A percentile compares a stretch with the other conserved stretches of the same genome.
Evolutionary conservation across 2,888 invertebrate genomes (phyloP).

Genomic region (Eubasilissa splendida): DNA sequence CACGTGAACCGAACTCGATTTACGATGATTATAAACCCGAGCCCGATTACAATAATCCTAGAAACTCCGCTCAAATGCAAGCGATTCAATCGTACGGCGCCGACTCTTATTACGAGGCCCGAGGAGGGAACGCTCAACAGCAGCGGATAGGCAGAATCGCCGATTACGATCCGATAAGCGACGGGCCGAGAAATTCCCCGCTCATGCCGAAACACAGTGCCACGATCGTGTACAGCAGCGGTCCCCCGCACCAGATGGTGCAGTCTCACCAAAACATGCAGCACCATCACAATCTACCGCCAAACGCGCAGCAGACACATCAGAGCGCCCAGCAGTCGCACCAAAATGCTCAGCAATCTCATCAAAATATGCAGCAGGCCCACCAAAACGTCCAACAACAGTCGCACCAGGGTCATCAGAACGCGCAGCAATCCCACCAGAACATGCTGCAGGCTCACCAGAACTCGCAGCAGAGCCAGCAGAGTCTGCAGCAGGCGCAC

Average conservation of each 20-base stretch:
- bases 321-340: slow-evolving; percentile 60
- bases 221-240: slow-evolving; percentile 86
- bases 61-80: slow-evolving; percentile 35
- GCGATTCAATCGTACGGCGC: slow-evolving; percentile 42
- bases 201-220: slow-evolving; percentile 85
- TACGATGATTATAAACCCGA: slow-evolving; percentile 51
- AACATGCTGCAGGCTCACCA: slow-evolving; percentile 61
- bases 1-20: slow-evolving; percentile 33
- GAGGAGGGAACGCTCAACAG: slow-evolving; percentile 50
- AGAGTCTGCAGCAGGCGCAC: slow-evolving; percentile 61
- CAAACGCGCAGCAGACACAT: slow-evolving; percentile 61
- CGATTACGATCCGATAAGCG: slow-evolving; percentile 85
- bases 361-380: slow-evolving; percentile 63
- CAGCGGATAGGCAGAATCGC: slow-evolving; percentile 82
- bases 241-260: slow-evolving; percentile 59
- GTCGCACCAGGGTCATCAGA: slow-evolving; percentile 59
- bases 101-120: slow-evolving; percentile 34
- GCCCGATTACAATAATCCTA: slow-evolving; percentile 30
- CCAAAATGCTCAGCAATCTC: slow-evolving; percentile 60
- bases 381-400: slow-evolving; percentile 61
- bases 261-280: slow-evolving; percentile 62
- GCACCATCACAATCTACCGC: slow-evolving; percentile 61
- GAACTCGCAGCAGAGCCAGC: slow-evolving; percentile 61
- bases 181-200: slow-evolving; percentile 79
- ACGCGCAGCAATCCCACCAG: slow-evolving; percentile 61